Conservation (phyloP, 2,797 vertebrate genomes). For the Todus mexicanus region DNA sequence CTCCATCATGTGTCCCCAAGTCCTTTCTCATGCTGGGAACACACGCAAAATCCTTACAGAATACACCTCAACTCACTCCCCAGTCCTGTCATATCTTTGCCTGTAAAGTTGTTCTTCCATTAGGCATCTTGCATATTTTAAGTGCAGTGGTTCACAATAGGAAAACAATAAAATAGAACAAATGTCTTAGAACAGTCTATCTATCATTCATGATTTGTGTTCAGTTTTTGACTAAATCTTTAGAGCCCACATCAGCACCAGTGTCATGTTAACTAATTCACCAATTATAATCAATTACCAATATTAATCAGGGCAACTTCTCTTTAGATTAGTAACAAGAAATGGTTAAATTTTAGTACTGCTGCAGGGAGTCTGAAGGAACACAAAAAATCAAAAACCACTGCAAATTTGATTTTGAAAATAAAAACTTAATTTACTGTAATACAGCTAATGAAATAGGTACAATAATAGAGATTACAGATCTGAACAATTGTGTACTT, state of each 20-base stretch:
- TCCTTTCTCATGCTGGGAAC: background rate
- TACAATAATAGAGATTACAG: background rate
- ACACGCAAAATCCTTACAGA: background rate
- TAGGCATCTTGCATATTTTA: slow-evolving; percentile 34
- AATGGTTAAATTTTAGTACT: background rate
- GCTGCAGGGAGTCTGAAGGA: background rate
- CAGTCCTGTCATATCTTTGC: background rate
- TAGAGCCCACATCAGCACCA: background rate
- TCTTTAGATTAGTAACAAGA: background rate
- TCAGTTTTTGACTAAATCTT: background rate
- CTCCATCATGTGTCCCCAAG: background rate
- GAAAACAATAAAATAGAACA: slow-evolving; percentile 2
- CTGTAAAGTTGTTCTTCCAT: background rate
- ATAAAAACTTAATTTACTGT: background rate
- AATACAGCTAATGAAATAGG: background rate
- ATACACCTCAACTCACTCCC: background rate
- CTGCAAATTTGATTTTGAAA: background rate
- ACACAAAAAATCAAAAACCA: background rate
- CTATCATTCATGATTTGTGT: background rate
- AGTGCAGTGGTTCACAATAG: background rate
- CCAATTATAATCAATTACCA: background rate
- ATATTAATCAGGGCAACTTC: background rate
- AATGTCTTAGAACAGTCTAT: background rate
- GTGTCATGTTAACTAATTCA: background rate
- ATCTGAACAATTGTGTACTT: background rate